Percentiles rank a stretch among this genome's conserved stretches.
phyloP scores from a whole-genome alignment of 2,113 vertebrate species.

The Coreoperca whiteheadi region DNA sequence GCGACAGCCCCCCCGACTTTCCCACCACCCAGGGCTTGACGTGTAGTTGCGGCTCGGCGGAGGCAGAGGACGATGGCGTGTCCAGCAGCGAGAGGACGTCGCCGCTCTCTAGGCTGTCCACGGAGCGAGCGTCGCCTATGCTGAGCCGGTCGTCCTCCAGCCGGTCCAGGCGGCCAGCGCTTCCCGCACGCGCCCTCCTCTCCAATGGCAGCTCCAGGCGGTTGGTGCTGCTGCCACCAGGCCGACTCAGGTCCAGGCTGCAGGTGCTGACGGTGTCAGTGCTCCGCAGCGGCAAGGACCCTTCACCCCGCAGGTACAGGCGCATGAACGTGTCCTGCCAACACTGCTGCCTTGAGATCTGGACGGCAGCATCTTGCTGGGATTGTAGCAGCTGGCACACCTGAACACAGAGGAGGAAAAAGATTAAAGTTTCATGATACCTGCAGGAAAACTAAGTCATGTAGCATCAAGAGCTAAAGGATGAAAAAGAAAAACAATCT shows the following conservation, averaged over 20 bases:
- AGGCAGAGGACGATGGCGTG: constrained; percentile 76
- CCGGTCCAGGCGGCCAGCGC: constrained; percentile 66
- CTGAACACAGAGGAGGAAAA: constrained; percentile 76
- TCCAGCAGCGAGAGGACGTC: constrained; percentile 85
- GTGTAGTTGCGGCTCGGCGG: constrained; percentile 77
- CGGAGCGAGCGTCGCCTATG: constrained; percentile 85
- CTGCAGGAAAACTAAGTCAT: neutral
- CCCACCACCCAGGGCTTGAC: constrained; percentile 85
- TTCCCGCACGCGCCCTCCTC: constrained; percentile 76
- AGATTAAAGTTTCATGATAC: constrained; percentile 1
- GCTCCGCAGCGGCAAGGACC: constrained; percentile 44
- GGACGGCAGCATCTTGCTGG: constrained; percentile 90
- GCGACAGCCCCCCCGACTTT: constrained; percentile 87
- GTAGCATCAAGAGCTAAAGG: neutral
- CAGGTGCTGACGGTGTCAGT: constrained; percentile 80
- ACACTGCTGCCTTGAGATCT: constrained; percentile 92
- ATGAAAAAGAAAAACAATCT: neutral
- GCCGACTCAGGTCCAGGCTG: constrained; percentile 78
- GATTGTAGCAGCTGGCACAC: constrained; percentile 92
- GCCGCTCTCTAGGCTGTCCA: constrained; percentile 87
- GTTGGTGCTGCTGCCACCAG: constrained; percentile 34
- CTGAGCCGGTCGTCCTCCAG: constrained; percentile 82
- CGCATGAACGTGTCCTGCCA: constrained; percentile 97
- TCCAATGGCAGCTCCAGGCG: constrained; percentile 78
- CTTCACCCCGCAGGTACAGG: constrained; percentile 87